phyloP scores from a whole-genome alignment of 2,888 invertebrate genomes.

The Melinaea marsaeus region DNA sequence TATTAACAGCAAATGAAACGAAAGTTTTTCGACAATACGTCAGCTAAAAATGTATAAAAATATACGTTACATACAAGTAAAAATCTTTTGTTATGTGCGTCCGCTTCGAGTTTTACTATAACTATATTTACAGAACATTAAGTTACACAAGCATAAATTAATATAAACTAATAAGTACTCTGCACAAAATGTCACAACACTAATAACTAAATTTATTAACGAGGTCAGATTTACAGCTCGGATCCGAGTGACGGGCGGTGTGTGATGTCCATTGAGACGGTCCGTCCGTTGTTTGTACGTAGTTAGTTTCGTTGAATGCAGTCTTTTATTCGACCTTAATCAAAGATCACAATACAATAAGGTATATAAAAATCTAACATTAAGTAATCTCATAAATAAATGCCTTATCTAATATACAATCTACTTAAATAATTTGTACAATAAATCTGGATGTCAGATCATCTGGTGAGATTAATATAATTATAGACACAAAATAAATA shows the following conservation, averaged over 20 bases:
- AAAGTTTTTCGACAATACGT: slow-evolving; percentile 72
- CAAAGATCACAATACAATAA: slow-evolving; percentile 71
- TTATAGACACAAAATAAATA: slow-evolving; percentile 72
- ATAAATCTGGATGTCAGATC: slow-evolving; percentile 58
- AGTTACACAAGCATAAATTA: slow-evolving; percentile 73
- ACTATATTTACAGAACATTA: slow-evolving; percentile 71
- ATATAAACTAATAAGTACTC: slow-evolving; percentile 77
- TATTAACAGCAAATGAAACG: slow-evolving; percentile 27
- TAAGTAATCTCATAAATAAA: slow-evolving; percentile 77
- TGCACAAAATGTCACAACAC: slow-evolving; percentile 72
- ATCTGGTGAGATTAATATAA: slow-evolving; percentile 60
- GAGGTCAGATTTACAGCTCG: slow-evolving; percentile 47
- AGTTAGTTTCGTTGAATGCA: slow-evolving; percentile 61
- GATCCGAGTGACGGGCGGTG: slow-evolving; percentile 13
- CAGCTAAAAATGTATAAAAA: slow-evolving; percentile 70
- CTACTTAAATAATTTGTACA: slow-evolving; percentile 75
- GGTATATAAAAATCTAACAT: slow-evolving; percentile 58
- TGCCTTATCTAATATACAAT: slow-evolving; percentile 57
- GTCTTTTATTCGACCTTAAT: slow-evolving; percentile 58
- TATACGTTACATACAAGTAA: slow-evolving; percentile 59
- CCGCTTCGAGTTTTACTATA: slow-evolving; percentile 39
- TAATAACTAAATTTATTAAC: slow-evolving; percentile 51
- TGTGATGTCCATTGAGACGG: background rate
- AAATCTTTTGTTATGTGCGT: slow-evolving; percentile 40
- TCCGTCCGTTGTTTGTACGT: slow-evolving; percentile 33